Evolutionary conservation across 2,113 vertebrate genomes (phyloP).

Genomic region (Osmerus mordax): DNA sequence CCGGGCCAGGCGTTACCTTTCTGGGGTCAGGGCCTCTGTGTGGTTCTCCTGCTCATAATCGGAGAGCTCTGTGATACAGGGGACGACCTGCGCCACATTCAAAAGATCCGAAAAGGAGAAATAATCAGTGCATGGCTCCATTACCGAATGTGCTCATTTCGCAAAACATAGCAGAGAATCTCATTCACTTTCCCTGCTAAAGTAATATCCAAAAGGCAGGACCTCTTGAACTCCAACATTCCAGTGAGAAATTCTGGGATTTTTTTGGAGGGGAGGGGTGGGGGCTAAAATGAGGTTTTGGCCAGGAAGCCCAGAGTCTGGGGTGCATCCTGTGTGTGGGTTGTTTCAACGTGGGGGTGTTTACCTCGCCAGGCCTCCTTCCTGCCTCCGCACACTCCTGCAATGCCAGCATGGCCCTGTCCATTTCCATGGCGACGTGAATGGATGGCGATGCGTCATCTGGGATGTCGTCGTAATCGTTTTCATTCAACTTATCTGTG

Average conservation of each 20-base stretch:
- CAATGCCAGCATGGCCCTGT: conserved; percentile 64
- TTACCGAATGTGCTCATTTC: neutral
- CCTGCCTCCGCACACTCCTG: conserved; percentile 55
- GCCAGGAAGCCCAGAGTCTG: conserved; percentile 63
- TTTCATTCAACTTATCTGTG: conserved; percentile 66
- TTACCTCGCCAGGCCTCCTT: conserved; percentile 72
- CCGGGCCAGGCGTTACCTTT: conserved; percentile 42
- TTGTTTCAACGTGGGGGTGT: conserved; percentile 53
- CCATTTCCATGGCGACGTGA: conserved; percentile 69
- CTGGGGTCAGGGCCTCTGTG: conserved; percentile 25
- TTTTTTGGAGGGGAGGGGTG: conserved; percentile 28
- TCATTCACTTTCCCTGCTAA: neutral
- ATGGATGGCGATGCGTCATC: conserved; percentile 67
- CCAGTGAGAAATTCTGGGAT: conserved; percentile 11
- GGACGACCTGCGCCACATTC: conserved; percentile 57
- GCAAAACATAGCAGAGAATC: neutral
- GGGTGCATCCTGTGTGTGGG: conserved; percentile 63
- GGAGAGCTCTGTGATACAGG: conserved; percentile 63
- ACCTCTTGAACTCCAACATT: conserved; percentile 21
- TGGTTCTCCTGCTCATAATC: conserved; percentile 62
- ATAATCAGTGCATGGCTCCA: neutral
- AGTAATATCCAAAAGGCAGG: conserved; percentile 22
- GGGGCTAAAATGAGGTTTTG: conserved; percentile 29
- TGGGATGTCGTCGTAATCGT: conserved; percentile 73
- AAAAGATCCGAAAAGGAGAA: neutral